These are phyloP conservation scores for Bembecia ichneumoniformis DNA, from an alignment of 2,888 invertebrate genomes.

Conservation along the genomic window DNA sequence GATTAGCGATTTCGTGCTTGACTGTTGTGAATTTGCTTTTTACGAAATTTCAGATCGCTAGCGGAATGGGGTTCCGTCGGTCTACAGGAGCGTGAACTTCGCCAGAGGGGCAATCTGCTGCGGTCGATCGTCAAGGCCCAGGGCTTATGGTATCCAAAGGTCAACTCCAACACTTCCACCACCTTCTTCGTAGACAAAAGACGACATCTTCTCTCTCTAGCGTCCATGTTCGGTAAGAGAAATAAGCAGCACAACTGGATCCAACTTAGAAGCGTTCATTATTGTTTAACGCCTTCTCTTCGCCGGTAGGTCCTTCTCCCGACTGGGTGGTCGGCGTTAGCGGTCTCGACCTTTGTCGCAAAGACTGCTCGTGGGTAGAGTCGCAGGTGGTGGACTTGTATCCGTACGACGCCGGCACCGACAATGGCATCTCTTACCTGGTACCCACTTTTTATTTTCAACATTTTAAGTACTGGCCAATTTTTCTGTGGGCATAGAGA, in stretches of 20 bases:
- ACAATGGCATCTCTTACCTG: constrained; percentile 92
- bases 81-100: constrained; percentile 89
- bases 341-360: constrained; percentile 87
- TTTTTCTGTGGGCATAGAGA: no score
- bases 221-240: constrained; percentile 84
- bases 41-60: constrained; percentile 44
- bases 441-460: constrained; percentile 45
- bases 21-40: not conserved
- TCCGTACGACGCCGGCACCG: constrained; percentile 97
- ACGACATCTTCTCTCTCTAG: constrained; percentile 88
- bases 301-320: constrained; percentile 87
- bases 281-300: not conserved
- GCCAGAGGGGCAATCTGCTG: constrained; percentile 81
- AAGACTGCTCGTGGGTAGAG: constrained; percentile 94
- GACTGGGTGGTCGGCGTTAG: constrained; percentile 98
- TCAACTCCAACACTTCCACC: constrained; percentile 86
- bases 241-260: not conserved
- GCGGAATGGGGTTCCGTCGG: constrained; percentile 94
- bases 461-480: no score
- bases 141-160: constrained; percentile 91
- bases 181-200: constrained; percentile 87
- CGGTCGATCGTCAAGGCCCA: constrained; percentile 91
- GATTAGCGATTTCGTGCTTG: not conserved
- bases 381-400: constrained; percentile 85
- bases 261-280: not conserved